These are phyloP conservation scores for Lacanobia oleracea DNA, from an alignment of 2,888 invertebrate genomes.

Conservation along the genomic window DNA sequence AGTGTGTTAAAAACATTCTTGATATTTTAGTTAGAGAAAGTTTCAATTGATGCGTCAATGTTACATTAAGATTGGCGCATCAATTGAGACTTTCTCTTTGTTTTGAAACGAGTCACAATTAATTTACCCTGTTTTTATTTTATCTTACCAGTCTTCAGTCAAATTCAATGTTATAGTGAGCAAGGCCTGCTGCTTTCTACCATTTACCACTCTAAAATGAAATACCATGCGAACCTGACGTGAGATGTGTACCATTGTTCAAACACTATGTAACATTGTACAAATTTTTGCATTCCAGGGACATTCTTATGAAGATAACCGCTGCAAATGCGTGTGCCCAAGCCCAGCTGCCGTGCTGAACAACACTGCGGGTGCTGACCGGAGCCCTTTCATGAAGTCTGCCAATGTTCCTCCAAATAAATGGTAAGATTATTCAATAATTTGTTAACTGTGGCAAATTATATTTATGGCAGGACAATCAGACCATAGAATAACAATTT, in stretches of 20 bases:
- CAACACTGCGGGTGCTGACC: slow-evolving; percentile 91
- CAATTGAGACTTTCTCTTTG: no score
- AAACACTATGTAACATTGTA: neutral
- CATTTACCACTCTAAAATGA: no score
- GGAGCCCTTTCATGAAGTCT: slow-evolving; percentile 92
- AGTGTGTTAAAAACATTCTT: no score
- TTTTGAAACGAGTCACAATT: no score
- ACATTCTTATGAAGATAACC: slow-evolving; percentile 94
- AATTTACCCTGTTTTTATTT: no score
- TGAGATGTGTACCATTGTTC: neutral
- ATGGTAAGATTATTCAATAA: slow-evolving; percentile 90
- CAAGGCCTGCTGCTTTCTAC: no score
- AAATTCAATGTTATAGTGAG: no score
- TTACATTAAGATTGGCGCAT: no score
- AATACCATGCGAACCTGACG: no score
- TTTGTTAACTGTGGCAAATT: neutral
- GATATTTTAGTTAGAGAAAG: no score
- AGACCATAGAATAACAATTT: neutral
- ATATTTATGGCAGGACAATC: neutral
- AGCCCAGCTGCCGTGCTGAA: slow-evolving; percentile 94
- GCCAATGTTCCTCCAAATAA: slow-evolving; percentile 95
- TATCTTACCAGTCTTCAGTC: no score
- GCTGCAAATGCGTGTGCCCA: slow-evolving; percentile 97
- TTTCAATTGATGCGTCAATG: no score
- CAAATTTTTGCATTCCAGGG: slow-evolving; percentile 35